Conservation (phyloP, 2,888 invertebrate genomes). For the Platycheirus albimanus region DNA sequence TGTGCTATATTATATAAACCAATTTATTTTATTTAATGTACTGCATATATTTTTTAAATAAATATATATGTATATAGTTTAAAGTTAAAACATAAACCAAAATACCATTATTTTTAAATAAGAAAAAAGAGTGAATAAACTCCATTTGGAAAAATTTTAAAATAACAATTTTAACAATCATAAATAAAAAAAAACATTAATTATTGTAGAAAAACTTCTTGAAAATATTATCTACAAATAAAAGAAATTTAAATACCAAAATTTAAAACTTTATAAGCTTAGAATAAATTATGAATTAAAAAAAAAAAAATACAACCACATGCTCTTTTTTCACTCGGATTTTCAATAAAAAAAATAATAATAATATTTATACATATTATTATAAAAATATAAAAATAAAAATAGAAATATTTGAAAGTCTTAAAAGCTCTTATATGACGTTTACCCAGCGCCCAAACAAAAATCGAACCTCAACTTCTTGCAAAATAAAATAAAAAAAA, state of each 20-base stretch:
- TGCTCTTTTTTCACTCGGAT: constrained; percentile 73
- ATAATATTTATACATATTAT: constrained; percentile 53
- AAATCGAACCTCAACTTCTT: constrained; percentile 84
- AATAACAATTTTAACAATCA: constrained; percentile 59
- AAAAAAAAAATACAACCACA: constrained; percentile 68
- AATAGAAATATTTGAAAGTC: constrained; percentile 64
- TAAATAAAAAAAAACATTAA: too few relatives aligned
- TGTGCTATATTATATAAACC: constrained; percentile 84
- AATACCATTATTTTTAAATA: constrained; percentile 33
- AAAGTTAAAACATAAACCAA: constrained; percentile 52
- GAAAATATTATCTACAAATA: constrained; percentile 80
- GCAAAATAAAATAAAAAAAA: constrained; percentile 77
- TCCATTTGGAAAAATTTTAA: constrained; percentile 50
- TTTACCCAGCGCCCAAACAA: constrained; percentile 83
- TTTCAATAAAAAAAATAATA: constrained; percentile 57
- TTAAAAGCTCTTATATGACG: constrained; percentile 77
- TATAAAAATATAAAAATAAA: constrained; percentile 65
- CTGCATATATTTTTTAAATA: constrained; percentile 66
- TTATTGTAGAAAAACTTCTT: constrained; percentile 82
- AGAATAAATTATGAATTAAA: constrained; percentile 75
- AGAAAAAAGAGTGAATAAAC: constrained; percentile 76
- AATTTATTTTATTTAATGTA: constrained; percentile 73
- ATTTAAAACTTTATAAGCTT: constrained; percentile 67
- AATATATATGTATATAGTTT: constrained; percentile 57
- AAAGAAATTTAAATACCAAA: constrained; percentile 66